Percentiles rank a stretch among this genome's conserved stretches.
These are phyloP conservation scores for Cranoglanis bouderius DNA, from an alignment of 2,113 vertebrate genomes.

Conservation along the genomic window DNA sequence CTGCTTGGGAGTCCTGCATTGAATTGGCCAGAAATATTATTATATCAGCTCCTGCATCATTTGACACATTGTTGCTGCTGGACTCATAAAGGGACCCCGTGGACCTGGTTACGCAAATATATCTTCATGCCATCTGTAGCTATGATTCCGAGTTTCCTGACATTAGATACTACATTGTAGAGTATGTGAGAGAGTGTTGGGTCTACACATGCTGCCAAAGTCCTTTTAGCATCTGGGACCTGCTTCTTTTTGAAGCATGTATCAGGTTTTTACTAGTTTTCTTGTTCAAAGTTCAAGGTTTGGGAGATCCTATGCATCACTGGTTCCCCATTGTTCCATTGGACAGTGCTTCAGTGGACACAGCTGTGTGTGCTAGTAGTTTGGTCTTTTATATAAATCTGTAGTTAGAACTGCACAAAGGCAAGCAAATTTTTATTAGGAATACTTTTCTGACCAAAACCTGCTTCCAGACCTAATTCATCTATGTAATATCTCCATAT, in stretches of 20 bases:
- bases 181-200: constrained; percentile 16
- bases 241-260: constrained; percentile 36
- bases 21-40: constrained; percentile 33
- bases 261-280: constrained; percentile 20
- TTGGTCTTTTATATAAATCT: background rate
- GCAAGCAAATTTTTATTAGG: background rate
- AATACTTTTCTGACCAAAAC: background rate
- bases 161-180: constrained; percentile 29
- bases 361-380: background rate
- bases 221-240: constrained; percentile 10
- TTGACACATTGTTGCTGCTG: constrained; percentile 34
- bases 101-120: constrained; percentile 13
- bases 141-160: constrained; percentile 33
- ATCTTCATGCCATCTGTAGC: constrained; percentile 21
- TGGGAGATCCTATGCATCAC: background rate
- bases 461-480: background rate
- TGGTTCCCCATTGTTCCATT: background rate
- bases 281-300: constrained; percentile 2
- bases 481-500: background rate
- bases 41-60: constrained; percentile 29
- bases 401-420: background rate
- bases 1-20: constrained; percentile 10
- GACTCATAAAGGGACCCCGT: constrained; percentile 31
- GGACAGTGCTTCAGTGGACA: background rate
- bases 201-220: background rate